Evolutionary conservation across 2,113 vertebrate genomes (phyloP).

Genomic region (Melanocharis versteri): DNA sequence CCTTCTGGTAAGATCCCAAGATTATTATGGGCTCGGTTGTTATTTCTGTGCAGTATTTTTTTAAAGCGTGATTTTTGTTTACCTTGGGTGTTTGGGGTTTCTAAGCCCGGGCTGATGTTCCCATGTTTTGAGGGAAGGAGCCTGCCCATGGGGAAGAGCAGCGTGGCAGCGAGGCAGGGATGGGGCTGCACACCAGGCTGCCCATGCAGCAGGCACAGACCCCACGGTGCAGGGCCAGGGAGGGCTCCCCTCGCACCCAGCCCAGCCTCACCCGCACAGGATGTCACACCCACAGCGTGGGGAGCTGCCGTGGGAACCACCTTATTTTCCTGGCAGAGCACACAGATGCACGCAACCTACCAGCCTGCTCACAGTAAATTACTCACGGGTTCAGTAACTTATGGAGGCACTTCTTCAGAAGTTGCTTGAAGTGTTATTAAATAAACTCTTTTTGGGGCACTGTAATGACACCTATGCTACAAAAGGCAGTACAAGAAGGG

Average conservation of each 20-base stretch:
- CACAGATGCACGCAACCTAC: conserved; percentile 56
- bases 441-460: background rate
- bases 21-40: fast-evolving
- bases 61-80: background rate
- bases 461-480: conserved; percentile 2
- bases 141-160: fast-evolving
- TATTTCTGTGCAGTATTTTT: background rate
- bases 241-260: fast-evolving
- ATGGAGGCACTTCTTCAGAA: conserved; percentile 5
- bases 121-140: background rate
- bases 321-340: conserved; percentile 35
- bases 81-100: background rate
- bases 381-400: conserved; percentile 56
- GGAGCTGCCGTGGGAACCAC: conserved; percentile 68
- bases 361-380: conserved; percentile 57
- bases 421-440: conserved; percentile 39
- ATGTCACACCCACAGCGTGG: conserved; percentile 28
- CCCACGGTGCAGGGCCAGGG: fast-evolving
- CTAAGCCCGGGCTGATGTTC: background rate
- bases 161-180: fast-evolving
- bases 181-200: background rate
- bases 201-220: background rate
- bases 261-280: conserved; percentile 2
- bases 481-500: background rate
- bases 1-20: background rate